Base-by-base conservation (phyloP, 2,113 vertebrate species). In the Macquaria ambigua region DNA sequence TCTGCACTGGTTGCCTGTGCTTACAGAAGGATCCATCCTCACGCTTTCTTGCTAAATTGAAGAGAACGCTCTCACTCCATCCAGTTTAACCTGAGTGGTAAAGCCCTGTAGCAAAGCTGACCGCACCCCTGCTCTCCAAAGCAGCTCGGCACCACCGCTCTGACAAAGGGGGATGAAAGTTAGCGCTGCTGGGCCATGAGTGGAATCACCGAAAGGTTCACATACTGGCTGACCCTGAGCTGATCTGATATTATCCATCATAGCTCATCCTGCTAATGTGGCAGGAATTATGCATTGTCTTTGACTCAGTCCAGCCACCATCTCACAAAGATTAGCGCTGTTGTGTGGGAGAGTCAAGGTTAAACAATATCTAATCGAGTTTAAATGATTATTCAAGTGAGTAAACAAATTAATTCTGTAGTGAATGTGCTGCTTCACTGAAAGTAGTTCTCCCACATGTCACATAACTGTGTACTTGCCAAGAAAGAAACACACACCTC, bases 41-140 rank as follows among this genome's bases (percentile, higher is more conserved):
- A 41, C n/a, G 37, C 43, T 87, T 83, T 80, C 77, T 84, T 23
- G 71, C 74, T 90, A 92, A 90, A 94, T 90, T 85, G 78, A 93
- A 83, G 90, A 85, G 89, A 90, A 73, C 16, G 55, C 80, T 81
- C 85, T 86, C 88, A 59, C 83, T 91, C 55, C 79, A 82, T 90
- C 83, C 83, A 89, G 81, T 87, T 93, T 91, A 92, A 86, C 89
- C 86, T 2, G 56, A 52, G 72, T 61, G 79, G 59, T 74, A 53
- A 78, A 84, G 70, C 70, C 79, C 83, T 50, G 81, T 52, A 63
- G 89, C 82, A 74, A 43, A 78, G 78, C 67, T 18, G 74, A 37
- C 77, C 77, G 72, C 75, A 81, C 81, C 83, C 70, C 73, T 31
- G 81, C 83, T 83, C 66, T 68, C 59, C 21, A 28, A 66, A 85